Evolutionary conservation across 2,888 invertebrate species (phyloP), one percentile per base, ranked within the genome.

Genomic region (Microdon myrmicae): DNA sequence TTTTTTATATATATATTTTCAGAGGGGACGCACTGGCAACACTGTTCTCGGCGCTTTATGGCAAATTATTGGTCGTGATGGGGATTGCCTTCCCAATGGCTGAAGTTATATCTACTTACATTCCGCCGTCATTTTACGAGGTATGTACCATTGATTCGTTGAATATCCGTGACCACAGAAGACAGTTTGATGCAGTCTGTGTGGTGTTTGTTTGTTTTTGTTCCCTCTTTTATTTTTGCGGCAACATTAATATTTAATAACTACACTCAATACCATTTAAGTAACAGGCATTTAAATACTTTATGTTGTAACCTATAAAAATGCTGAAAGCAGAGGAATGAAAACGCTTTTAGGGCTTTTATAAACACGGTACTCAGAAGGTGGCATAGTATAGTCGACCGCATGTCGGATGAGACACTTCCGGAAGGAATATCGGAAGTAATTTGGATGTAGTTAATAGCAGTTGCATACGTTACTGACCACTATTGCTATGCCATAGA

Each of bases 21-120:
- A 94, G 94, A 71, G 81, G 85, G 61, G 93, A 94, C 80, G 92
- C 94, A 68, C 81, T 95, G 75, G 91, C 93, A 55, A 90, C 92
- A 22, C 91, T 94, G 10, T 83, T 96, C 68, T 96, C 96, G 67
- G 95, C 95, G 1, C 85, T 96, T 17, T 96, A 96, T 78, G 95
- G 94, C 34, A 94, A 96, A 81, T 84, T 96, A 41, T 81, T 96
- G 71, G 94, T 96, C 28, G 94, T 96, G 34, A 92, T 95, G 90
- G 96, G 96, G 66, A 89, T 94, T 68, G 94, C 95, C 9, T 94
- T 96, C 81, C 96, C 96, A 41, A 90, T 96, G 89, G 93, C 96
- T 66, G 95, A 96, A 84, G 94, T 95, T 71, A 94, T 95, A 76
- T 94, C 94, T 31, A 92, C 93, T 13, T 92, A 93, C 81, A 93